These are phyloP conservation scores for Cataglyphis albicans DNA, from an alignment of 2,888 invertebrate species.

Conservation along the genomic window DNA sequence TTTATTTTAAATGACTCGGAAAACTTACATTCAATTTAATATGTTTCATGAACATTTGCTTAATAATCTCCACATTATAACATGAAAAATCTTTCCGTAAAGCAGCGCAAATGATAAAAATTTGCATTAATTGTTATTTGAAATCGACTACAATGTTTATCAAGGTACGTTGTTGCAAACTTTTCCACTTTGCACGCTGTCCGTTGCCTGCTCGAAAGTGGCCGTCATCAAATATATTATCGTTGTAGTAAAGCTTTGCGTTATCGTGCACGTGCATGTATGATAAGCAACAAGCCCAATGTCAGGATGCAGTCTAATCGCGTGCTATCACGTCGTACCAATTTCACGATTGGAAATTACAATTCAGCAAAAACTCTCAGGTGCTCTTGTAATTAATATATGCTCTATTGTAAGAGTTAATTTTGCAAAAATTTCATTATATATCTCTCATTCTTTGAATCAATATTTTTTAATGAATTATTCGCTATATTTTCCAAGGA, in stretches of 20 bases:
- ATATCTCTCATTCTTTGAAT: not conserved
- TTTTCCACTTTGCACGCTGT: not conserved
- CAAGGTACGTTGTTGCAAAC: not conserved
- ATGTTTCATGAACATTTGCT: not conserved
- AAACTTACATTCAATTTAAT: not conserved
- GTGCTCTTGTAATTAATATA: not conserved
- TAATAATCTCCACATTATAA: not conserved
- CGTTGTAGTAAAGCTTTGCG: constrained; percentile 27
- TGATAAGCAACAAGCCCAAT: constrained; percentile 65
- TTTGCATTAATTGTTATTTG: not conserved
- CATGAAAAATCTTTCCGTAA: not conserved
- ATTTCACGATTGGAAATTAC: constrained; percentile 44
- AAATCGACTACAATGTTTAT: not conserved
- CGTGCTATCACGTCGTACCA: constrained; percentile 41
- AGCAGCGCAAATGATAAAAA: not conserved
- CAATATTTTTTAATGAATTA: not conserved
- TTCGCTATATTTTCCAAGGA: not conserved
- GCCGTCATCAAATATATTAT: constrained; percentile 9
- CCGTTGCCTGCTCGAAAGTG: constrained; percentile 17
- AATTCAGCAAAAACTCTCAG: not conserved
- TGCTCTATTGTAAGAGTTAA: not conserved
- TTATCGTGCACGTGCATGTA: constrained; percentile 66
- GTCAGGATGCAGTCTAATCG: constrained; percentile 66
- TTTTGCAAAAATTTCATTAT: not conserved
- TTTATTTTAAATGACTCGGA: not conserved